phyloP scores from a whole-genome alignment of 2,797 vertebrate genomes.

The Melanotaenia parkinsoni region DNA sequence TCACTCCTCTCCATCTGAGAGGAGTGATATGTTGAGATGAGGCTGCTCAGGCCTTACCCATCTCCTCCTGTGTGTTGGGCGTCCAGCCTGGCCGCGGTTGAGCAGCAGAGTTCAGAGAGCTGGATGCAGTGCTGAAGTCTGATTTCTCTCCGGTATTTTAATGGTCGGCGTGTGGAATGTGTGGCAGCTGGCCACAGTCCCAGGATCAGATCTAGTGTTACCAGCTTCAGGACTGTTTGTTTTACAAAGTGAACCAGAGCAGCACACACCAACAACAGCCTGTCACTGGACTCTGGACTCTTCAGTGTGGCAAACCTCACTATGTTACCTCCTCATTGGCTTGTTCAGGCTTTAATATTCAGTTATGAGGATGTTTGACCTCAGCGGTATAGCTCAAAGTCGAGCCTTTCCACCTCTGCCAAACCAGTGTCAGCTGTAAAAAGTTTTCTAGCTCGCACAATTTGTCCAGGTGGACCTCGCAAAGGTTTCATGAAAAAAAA shows the following conservation, averaged over 20 bases:
- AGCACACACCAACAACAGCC: slow-evolving; percentile 54
- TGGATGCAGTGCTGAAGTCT: slow-evolving; percentile 63
- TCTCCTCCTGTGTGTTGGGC: slow-evolving; percentile 37
- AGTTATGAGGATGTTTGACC: slow-evolving; percentile 41
- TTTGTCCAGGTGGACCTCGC: slow-evolving; percentile 73
- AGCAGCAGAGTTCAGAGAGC: slow-evolving; percentile 28
- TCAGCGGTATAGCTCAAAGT: slow-evolving; percentile 26
- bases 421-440: slow-evolving; percentile 67
- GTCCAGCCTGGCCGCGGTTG: slow-evolving; percentile 36
- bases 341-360: slow-evolving; percentile 52
- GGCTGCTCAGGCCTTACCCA: slow-evolving; percentile 40
- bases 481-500: slow-evolving; percentile 52
- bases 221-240: slow-evolving; percentile 83
- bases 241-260: slow-evolving; percentile 83
- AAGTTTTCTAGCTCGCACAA: slow-evolving; percentile 50
- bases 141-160: slow-evolving; percentile 85
- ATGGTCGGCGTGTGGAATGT: slow-evolving; percentile 85
- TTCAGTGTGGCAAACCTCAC: slow-evolving; percentile 20
- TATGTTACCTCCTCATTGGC: slow-evolving; percentile 27
- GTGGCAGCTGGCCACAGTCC: slow-evolving; percentile 80
- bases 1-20: slow-evolving; percentile 18
- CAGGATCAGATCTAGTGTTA: slow-evolving; percentile 82
- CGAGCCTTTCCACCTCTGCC: slow-evolving; percentile 49
- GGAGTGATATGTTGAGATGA: slow-evolving; percentile 1
- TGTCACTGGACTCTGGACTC: slow-evolving; percentile 20